phyloP scores from a whole-genome alignment of 1,140 invertebrate genomes.

The Leptinotarsa undecemlineata region DNA sequence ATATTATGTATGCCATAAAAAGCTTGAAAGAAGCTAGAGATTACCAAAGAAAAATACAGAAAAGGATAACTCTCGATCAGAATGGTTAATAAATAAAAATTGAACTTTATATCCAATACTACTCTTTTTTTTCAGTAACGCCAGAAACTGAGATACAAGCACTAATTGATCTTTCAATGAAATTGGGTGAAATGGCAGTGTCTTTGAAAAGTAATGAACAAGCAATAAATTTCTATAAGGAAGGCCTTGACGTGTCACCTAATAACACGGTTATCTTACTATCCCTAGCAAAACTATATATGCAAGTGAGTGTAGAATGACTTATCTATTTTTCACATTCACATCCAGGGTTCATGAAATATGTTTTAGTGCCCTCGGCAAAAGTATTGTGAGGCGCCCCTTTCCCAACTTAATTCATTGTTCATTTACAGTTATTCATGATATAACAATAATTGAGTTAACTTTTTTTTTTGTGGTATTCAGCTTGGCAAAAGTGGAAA shows the following conservation, averaged over 20 bases:
- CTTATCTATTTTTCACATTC: neutral
- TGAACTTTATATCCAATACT: neutral
- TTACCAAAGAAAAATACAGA: slow-evolving; percentile 67
- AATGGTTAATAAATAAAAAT: slow-evolving; percentile 30
- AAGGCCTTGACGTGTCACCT: slow-evolving; percentile 80
- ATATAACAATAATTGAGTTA: no score
- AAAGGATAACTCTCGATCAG: slow-evolving; percentile 49
- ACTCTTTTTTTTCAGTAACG: neutral
- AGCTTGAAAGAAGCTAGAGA: slow-evolving; percentile 69
- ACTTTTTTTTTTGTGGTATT: no score
- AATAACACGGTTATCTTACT: slow-evolving; percentile 76
- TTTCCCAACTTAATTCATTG: no score
- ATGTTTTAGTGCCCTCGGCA: no score
- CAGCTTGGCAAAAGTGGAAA: no score
- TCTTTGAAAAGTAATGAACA: slow-evolving; percentile 59
- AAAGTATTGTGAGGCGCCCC: no score
- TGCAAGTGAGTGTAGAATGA: slow-evolving; percentile 64
- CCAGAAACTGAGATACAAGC: slow-evolving; percentile 11
- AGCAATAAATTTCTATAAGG: slow-evolving; percentile 81
- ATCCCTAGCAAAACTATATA: slow-evolving; percentile 82
- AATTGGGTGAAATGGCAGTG: slow-evolving; percentile 55
- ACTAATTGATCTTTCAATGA: slow-evolving; percentile 49
- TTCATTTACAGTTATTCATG: no score
- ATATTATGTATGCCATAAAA: slow-evolving; percentile 63
- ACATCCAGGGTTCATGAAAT: no score